Percentiles rank a stretch among this genome's conserved stretches.
phyloP scores from a whole-genome alignment of 1,140 invertebrate species.

The Aphelenchoides besseyi region DNA sequence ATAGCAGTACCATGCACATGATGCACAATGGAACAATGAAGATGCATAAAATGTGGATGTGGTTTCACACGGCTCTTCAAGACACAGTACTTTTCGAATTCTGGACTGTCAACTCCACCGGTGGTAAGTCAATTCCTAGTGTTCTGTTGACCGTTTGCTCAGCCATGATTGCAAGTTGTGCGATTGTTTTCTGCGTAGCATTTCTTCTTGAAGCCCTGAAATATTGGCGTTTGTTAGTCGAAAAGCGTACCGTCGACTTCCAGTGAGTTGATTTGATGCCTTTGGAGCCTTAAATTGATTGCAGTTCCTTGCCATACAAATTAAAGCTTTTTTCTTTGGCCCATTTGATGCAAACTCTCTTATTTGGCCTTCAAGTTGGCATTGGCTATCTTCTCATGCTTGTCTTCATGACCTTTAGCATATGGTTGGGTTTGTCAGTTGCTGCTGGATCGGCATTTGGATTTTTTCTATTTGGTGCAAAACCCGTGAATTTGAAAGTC shows the following conservation, averaged over 20 bases:
- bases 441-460: constrained; percentile 80
- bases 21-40: neutral
- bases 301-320: neutral
- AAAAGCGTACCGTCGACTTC: neutral
- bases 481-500: neutral
- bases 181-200: constrained; percentile 23
- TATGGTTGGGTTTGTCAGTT: constrained; percentile 82
- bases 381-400: constrained; percentile 93
- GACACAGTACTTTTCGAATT: constrained; percentile 32
- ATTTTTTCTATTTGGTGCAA: constrained; percentile 80
- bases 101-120: constrained; percentile 27
- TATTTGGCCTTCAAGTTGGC: constrained; percentile 82
- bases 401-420: constrained; percentile 94
- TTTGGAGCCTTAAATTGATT: neutral
- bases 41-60: constrained; percentile 22
- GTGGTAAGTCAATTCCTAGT: neutral
- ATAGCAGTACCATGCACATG: neutral
- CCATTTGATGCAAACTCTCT: constrained; percentile 78
- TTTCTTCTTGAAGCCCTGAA: constrained; percentile 28
- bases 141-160: neutral
- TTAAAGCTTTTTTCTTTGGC: constrained; percentile 25
- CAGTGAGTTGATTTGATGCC: neutral
- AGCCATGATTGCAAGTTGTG: constrained; percentile 29
- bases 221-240: constrained; percentile 20
- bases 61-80: constrained; percentile 34